Base-by-base conservation (phyloP, 2,797 vertebrate species). In the Sebastolobus alascanus region DNA sequence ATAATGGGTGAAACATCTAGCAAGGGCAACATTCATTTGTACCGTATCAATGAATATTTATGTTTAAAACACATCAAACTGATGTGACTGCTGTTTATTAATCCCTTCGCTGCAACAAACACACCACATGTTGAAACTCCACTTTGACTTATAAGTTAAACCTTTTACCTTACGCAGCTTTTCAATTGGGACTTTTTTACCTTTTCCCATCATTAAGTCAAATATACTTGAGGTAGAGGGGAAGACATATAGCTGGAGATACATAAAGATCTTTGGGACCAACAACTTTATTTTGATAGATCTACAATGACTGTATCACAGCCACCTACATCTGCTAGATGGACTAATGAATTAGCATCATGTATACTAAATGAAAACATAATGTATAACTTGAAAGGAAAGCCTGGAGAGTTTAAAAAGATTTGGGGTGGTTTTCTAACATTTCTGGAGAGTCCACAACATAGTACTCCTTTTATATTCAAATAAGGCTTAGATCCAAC, bases 1-100 rank as follows among this genome's bases (percentile, higher is more conserved):
- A 33, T 67, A 35, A 63, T 8, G 31, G 70, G 60, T 22, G n/a
- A 31, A 59, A 65, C 50, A 20, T 43, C 5, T 60, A 73, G 63
- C 64, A 38, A 61, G 77, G 85, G 55, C 43, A 64, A 72, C 50
- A 77, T 79, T 83, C 18, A 56, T 85, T 82, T 87, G 67, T 56
- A 56, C n/a, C 9, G 8, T 4, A 55, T 66, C 10, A 5, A 25
- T 55, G 25, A 43, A 70, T 64, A 77, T 76, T 72, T 59, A 68
- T 56, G 16, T 56, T 38, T 9, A 56, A 75, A 70, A 43, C 5
- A 54, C n/a, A 11, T 38, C 27, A 38, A 14, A 38, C 20, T 61
- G 33, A 50, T 55, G 22, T 66, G 12, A 13, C 6, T 4, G 10
- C 20, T 50, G 4, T 66, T 59, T 66, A 10, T 79, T 7, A 54